These are phyloP conservation scores for Neelides sp. DNA, from an alignment of 1,140 invertebrate species.

Conservation along the genomic window DNA sequence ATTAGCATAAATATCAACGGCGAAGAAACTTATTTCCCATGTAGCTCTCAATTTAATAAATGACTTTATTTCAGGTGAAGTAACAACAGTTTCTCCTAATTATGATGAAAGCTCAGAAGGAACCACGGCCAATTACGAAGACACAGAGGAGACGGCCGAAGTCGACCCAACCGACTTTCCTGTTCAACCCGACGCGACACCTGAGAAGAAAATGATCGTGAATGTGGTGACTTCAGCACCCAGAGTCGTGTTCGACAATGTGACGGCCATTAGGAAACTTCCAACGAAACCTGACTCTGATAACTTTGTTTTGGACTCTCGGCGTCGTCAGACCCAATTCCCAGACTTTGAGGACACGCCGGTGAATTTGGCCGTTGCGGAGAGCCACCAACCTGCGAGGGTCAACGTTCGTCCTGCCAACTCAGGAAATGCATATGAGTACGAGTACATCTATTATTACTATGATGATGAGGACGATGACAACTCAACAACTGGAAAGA, in stretches of 20 bases:
- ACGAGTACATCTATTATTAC: constrained; percentile 82
- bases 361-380: constrained; percentile 28
- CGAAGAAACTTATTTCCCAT: too few relatives aligned
- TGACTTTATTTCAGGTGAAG: too few relatives aligned
- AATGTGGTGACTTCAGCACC: constrained; percentile 25
- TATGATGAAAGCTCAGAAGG: not conserved
- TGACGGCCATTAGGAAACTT: not conserved
- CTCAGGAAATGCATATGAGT: constrained; percentile 81
- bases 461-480: constrained; percentile 56
- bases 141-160: too few relatives aligned
- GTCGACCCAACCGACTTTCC: not conserved
- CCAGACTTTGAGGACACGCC: constrained; percentile 29
- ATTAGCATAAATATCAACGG: too few relatives aligned
- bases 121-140: too few relatives aligned
- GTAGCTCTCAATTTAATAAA: too few relatives aligned
- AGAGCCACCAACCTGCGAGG: constrained; percentile 40
- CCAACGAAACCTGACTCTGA: constrained; percentile 12
- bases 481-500: constrained; percentile 34
- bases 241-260: constrained; percentile 19
- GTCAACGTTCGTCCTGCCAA: constrained; percentile 74
- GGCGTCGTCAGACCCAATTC: constrained; percentile 9
- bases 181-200: not conserved
- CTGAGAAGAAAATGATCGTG: constrained; percentile 17
- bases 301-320: constrained; percentile 23
- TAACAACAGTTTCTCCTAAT: constrained; percentile 1